A percentile compares a stretch with the other conserved stretches of the same genome.
Evolutionary conservation across 1,140 invertebrate species (phyloP).

Genomic region (Atta texana): DNA sequence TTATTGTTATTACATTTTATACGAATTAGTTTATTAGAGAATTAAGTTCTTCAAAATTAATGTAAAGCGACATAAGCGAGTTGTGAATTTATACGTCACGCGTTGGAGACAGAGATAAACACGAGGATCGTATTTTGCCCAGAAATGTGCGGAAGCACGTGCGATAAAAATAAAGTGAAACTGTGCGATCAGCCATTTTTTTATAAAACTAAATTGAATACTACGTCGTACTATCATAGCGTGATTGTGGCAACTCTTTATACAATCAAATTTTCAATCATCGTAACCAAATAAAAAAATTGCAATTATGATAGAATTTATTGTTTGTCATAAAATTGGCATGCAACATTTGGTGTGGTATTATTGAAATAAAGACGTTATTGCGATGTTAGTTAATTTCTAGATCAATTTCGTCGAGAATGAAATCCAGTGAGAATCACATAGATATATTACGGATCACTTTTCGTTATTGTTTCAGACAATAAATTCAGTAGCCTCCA

Average conservation of each 20-base stretch:
- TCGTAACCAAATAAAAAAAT: background rate
- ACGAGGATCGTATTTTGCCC: constrained; percentile 12
- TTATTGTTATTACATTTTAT: constrained; percentile 3
- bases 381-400: background rate
- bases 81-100: constrained; percentile 18
- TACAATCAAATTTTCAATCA: constrained; percentile 52
- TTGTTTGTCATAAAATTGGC: constrained; percentile 2
- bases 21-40: background rate
- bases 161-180: constrained; percentile 33
- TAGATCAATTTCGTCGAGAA: background rate
- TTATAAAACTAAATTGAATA: constrained; percentile 47
- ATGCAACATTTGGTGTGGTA: background rate
- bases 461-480: constrained; percentile 76
- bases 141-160: constrained; percentile 40
- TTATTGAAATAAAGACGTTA: background rate
- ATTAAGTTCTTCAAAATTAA: background rate
- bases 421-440: constrained; percentile 18
- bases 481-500: constrained; percentile 83
- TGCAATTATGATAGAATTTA: background rate
- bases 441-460: background rate
- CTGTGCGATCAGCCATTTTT: constrained; percentile 27
- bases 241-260: constrained; percentile 6
- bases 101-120: constrained; percentile 18
- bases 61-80: background rate
- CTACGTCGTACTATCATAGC: constrained; percentile 5